phyloP scores from a whole-genome alignment of 2,113 vertebrate species.

The Ophthalmolycus amberensis region DNA sequence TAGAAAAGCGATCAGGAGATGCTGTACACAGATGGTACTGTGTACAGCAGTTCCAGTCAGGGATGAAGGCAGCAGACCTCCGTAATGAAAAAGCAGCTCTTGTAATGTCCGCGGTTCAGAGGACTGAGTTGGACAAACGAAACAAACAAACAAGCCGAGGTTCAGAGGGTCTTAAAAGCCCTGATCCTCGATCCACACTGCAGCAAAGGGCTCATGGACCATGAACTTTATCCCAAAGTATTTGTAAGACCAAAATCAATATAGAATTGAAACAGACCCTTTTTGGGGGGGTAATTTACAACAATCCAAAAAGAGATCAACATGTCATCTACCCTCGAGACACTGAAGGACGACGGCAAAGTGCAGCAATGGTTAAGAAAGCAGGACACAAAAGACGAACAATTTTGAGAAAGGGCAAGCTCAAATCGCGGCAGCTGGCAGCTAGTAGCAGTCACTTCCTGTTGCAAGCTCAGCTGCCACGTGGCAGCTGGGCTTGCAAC shows the following conservation, averaged over 20 bases:
- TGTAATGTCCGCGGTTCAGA: slow-evolving; percentile 20
- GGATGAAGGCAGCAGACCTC: slow-evolving; percentile 22
- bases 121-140: slow-evolving; percentile 4
- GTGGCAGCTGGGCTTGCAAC: no score
- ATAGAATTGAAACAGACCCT: no score
- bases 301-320: background rate
- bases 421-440: no score
- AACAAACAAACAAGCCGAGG: slow-evolving; percentile 29
- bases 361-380: background rate
- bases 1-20: background rate
- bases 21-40: slow-evolving; percentile 4
- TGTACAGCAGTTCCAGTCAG: slow-evolving; percentile 34
- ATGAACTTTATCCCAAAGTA: background rate
- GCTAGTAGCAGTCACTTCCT: no score
- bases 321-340: background rate
- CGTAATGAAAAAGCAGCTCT: slow-evolving; percentile 17
- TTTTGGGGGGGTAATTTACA: background rate
- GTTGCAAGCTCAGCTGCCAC: no score
- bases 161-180: background rate
- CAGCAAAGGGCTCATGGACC: background rate
- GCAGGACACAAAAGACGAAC: background rate
- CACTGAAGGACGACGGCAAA: background rate
- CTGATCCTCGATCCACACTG: background rate
- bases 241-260: background rate
- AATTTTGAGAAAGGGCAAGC: no score